Percentiles rank a stretch among this genome's conserved stretches.
Evolutionary conservation across 2,797 vertebrate genomes (phyloP).

Genomic region (Xiphophorus birchmanni): DNA sequence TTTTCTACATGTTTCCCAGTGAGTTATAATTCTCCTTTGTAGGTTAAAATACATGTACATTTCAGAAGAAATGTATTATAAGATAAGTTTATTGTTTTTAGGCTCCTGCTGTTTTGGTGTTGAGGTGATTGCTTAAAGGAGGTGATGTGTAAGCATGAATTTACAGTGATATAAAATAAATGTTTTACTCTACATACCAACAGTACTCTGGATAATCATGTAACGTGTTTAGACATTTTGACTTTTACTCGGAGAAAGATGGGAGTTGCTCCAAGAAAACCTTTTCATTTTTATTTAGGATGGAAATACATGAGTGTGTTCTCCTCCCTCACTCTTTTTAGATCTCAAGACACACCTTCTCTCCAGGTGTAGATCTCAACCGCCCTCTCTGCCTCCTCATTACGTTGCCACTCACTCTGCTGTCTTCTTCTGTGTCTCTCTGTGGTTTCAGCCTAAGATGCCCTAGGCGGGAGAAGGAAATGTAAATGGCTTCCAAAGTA

Average conservation of each 20-base stretch:
- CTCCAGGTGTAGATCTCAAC: conserved; percentile 50
- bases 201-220: background rate
- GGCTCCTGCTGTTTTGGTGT: background rate
- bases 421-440: conserved; percentile 33
- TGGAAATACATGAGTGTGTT: background rate
- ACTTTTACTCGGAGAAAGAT: background rate
- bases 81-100: background rate
- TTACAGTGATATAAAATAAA: background rate
- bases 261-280: background rate
- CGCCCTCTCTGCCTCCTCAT: conserved; percentile 25
- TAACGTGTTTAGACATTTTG: background rate
- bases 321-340: conserved; percentile 16
- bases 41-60: background rate
- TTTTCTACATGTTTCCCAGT: background rate
- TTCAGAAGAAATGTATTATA: background rate
- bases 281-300: background rate
- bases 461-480: conserved; percentile 83
- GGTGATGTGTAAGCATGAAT: background rate
- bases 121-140: background rate
- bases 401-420: conserved; percentile 33
- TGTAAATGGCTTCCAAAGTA: conserved; percentile 99
- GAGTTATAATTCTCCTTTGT: background rate
- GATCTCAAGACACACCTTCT: conserved; percentile 56
- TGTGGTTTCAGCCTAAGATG: conserved; percentile 91
- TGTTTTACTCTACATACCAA: background rate